phyloP scores from a whole-genome alignment of 2,888 invertebrate species.

The Polydesmus complanatus region DNA sequence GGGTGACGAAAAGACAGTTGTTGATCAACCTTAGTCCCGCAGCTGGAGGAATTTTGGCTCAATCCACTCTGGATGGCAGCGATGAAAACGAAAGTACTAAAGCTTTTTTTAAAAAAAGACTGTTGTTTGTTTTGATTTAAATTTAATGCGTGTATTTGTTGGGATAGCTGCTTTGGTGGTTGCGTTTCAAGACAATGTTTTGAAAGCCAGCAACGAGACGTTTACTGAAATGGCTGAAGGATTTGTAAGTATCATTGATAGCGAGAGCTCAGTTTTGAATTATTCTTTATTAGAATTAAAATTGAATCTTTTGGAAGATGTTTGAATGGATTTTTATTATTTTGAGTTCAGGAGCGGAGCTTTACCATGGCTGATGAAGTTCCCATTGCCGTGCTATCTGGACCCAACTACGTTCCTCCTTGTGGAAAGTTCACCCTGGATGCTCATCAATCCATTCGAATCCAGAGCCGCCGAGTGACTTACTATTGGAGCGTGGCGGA shows the following conservation, averaged over 20 bases:
- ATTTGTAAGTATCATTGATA: constrained; percentile 1
- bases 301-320: not conserved
- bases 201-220: not conserved
- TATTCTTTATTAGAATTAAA: not conserved
- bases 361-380: not conserved
- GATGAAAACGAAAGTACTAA: not conserved
- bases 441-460: constrained; percentile 4
- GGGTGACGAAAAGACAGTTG: constrained; percentile 24
- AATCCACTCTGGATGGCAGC: not conserved
- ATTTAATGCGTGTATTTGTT: no score
- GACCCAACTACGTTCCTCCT: not conserved
- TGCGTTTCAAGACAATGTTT: constrained; percentile 5
- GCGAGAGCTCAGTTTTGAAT: not conserved
- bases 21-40: not conserved
- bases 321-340: not conserved
- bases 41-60: no score
- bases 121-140: no score
- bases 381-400: constrained; percentile 4
- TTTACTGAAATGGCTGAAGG: not conserved
- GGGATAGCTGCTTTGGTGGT: not conserved
- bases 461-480: not conserved
- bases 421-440: constrained; percentile 4
- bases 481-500: not conserved
- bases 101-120: not conserved
- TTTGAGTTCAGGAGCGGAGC: not conserved